Evolutionary conservation across 2,113 vertebrate genomes (phyloP), one percentile per base, ranked within the genome.

Genomic region (Tupaia tana): DNA sequence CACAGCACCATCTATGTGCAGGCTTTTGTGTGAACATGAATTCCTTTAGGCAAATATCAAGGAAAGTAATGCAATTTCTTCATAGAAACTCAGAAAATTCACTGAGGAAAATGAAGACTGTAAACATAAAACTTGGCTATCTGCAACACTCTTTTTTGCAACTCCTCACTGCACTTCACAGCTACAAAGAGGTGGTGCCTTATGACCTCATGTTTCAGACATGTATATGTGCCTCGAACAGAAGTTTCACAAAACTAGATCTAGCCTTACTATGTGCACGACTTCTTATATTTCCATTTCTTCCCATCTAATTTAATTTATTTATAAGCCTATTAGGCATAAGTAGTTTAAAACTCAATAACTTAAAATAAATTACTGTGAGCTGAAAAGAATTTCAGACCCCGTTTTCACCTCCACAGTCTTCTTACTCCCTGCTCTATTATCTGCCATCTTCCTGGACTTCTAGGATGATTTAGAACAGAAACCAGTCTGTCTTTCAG

Each of bases 261-360:
- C 8, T 13, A 7, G n/a, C 63, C n/a, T 24, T 29, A 16, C 54
- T 54, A 16, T 63, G 9, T 15, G 19, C 11, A 29, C 7, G 3
- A 12, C 7, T 16, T 24, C 56, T 15, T 56, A 56, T 9, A 34
- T 61, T 82, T 79, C 43, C 12, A 34, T 69, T n/a, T 29, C 27
- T 14, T n/a, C 27, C 67, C 6, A 7, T 69, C 7, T 43, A 43
- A 43, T 0, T 16, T 22, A n/a, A n/a, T 69, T 70, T 54, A 52
- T 6, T 19, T 70, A n/a, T 58, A 34, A 27, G 52, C 8, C 6
- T 10, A 15, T 0, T 0, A 19, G 56, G 22, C 9, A 25, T 19
- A 5, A 9, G 7, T 43, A 6, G 19, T 81, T 74, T 85, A 20
- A 91, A 8, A 70, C 67, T 11, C 59, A 43, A 10, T 11, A 14